Evolutionary conservation across 2,113 vertebrate genomes (phyloP).

Genomic region (Actenoides hombroni): DNA sequence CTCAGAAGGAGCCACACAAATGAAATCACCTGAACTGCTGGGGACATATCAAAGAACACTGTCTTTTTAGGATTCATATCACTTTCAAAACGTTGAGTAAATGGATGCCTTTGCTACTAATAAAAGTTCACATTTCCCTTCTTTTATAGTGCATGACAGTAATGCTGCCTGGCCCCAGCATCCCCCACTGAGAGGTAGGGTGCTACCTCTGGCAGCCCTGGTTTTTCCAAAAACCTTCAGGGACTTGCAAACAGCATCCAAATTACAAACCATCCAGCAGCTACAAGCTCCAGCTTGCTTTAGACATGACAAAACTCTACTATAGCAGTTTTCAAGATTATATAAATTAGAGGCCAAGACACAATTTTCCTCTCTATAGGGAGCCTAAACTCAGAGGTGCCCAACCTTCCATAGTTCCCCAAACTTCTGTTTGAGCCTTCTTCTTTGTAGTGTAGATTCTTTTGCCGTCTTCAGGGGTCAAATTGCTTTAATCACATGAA

Average conservation of each 20-base stretch:
- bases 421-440: background rate
- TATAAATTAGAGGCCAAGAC: background rate
- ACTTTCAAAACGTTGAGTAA: background rate
- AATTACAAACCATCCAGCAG: background rate
- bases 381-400: background rate
- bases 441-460: background rate
- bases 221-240: background rate
- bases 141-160: background rate
- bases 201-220: background rate
- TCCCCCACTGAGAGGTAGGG: fast-evolving
- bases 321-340: background rate
- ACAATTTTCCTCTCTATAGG: background rate
- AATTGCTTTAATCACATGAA: background rate
- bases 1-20: background rate
- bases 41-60: background rate
- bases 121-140: background rate
- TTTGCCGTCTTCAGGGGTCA: background rate
- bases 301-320: background rate
- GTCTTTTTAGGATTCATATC: background rate
- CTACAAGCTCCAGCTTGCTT: background rate
- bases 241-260: background rate
- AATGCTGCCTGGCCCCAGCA: background rate
- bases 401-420: background rate
- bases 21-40: background rate
- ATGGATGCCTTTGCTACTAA: background rate